Base-by-base conservation (phyloP, 2,797 vertebrate genomes). In the Cephalopachus bancanus region DNA sequence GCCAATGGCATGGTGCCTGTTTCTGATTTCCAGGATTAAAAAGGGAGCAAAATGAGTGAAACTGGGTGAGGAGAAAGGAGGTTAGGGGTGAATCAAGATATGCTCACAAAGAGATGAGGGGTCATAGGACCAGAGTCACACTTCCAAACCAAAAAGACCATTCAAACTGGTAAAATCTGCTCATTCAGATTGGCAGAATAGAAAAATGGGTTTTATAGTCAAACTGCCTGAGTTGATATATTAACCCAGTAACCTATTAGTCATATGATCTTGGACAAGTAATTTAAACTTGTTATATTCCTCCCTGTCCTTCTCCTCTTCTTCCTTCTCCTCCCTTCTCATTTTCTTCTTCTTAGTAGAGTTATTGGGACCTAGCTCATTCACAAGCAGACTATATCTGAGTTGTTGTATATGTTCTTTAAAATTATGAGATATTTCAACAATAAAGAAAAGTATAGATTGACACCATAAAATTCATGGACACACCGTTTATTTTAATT, bases 1-100 rank as follows among this genome's bases (percentile, higher is more conserved):
- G 30, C 37, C 69, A 60, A 85, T 95, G 55, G 71, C 12, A 4
- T 53, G 37, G 33, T 55, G 67, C n/a, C 62, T 94, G 60, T 86
- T 96, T 86, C 74, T 91, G 33, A 72, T 71, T 78, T 74, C 15
- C 86, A 64, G 75, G 44, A 53, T 69, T 89, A 65, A 37, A n/a
- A 69, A 78, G 33, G 14, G 72, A 11, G 19, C 96, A 85, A 57
- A 89, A 53, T 2, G 10, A 75, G 33, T 30, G 19, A 88, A 59
- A 26, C 30, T 33, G 11, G 22, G 1, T 64, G 57, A 14, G 69
- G 93, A 89, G 49, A 26, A 94, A 51, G 26, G 37, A 78, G 59
- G 14, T 28, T 60, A 60, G 12, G 44, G 51, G 26, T 65, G 33
- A 83, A 30, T 51, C 15, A 78, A 96, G 44, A 1, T 30, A 10